Evolutionary conservation across 2,888 invertebrate species (phyloP).

Genomic region (Zaprionus obscuricornis): DNA sequence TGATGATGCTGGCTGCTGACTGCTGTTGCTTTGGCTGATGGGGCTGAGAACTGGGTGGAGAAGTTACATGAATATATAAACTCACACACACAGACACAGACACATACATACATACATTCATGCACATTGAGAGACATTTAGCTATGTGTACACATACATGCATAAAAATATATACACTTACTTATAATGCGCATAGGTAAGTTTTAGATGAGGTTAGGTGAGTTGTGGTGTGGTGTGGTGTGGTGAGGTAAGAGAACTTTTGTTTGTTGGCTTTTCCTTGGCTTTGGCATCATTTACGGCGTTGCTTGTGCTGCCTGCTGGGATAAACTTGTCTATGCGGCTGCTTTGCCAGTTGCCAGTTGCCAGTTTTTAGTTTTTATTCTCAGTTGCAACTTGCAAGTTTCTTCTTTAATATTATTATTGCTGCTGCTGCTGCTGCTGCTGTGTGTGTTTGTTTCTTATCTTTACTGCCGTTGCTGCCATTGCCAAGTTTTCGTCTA

Average conservation of each 20-base stretch:
- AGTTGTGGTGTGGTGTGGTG: too few relatives aligned
- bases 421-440: constrained; percentile 8
- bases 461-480: constrained; percentile 51
- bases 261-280: constrained; percentile 30
- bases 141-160: too few relatives aligned
- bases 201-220: too few relatives aligned
- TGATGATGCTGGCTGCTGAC: constrained; percentile 15
- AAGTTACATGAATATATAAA: constrained; percentile 20
- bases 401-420: too few relatives aligned
- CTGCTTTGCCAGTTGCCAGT: constrained; percentile 27
- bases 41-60: constrained; percentile 53
- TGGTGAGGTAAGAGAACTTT: constrained; percentile 46
- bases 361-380: constrained; percentile 26
- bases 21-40: constrained; percentile 32
- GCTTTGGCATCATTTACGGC: constrained; percentile 52
- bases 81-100: constrained; percentile 10
- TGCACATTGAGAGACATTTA: too few relatives aligned
- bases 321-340: constrained; percentile 69
- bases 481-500: constrained; percentile 74
- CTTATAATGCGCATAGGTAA: too few relatives aligned
- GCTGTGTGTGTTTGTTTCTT: constrained; percentile 36
- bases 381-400: constrained; percentile 32
- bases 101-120: neutral
- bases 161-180: too few relatives aligned
- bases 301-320: constrained; percentile 16